Evolutionary conservation across 2,888 invertebrate genomes (phyloP), one percentile per base, ranked within the genome.

Genomic region (Spodoptera exigua): DNA sequence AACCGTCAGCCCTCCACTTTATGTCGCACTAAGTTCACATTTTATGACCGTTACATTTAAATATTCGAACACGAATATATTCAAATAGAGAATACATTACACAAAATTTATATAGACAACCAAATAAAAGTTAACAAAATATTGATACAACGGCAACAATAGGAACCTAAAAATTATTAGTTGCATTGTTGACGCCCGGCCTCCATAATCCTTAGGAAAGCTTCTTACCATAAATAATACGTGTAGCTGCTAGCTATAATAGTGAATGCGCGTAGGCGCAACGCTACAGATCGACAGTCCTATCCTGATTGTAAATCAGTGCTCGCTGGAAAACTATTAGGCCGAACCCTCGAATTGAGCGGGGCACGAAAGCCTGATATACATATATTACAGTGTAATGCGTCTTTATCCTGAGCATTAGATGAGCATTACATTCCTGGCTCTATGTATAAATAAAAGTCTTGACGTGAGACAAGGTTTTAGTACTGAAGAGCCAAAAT

Each of bases 221-320:
- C 93, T 92, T 87, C 93, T 94, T 93, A 94, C 91, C 91, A 94
- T 94, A 94, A 93, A 94, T 94, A 93, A 94, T 92, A 85, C 91
- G 88, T 91, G 93, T 93, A 89, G 89, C 88, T 83, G 87, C 88
- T 88, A 89, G 91, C 89, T 89, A 89, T 92, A 89, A 92, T 89
- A 88, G 88, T 84, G 80, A 77, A 70, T 73, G 77, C 84, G 92
- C 91, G 92, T 93, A 87, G 93, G 93, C 90, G 92, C 87, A 85
- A 77, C 74, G 85, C 83, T 81, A 79, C 84, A 88, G 91, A 93
- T 92, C 93, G 92, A 91, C 92, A 90, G 88, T 76, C 84, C 88
- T 86, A 88, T 88, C 87, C 89, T 89, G 93, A 93, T 93, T 93
- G 91, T 93, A 94, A 93, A 93, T 93, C 93, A 92, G 91, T 83